phyloP scores from a whole-genome alignment of 2,113 vertebrate species.

The Pygathrix nemaeus region DNA sequence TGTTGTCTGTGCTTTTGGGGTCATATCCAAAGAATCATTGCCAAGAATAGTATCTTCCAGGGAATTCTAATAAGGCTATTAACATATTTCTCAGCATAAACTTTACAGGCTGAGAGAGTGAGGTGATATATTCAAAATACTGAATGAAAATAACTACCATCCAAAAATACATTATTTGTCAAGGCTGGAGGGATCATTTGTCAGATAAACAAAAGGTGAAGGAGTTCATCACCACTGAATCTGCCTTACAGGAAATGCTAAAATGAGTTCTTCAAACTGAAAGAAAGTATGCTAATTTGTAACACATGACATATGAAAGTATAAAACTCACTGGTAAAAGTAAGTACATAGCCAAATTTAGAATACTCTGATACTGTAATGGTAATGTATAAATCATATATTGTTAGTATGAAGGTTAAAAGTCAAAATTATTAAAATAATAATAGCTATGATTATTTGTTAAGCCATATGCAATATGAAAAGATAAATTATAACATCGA shows the following conservation, averaged over 20 bases:
- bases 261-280: not conserved
- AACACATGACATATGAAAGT: not conserved
- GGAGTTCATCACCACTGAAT: not conserved
- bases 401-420: not conserved
- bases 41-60: not conserved
- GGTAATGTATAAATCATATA: not conserved
- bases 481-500: not conserved
- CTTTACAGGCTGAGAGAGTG: not conserved
- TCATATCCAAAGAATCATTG: not conserved
- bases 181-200: not conserved
- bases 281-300: not conserved
- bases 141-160: not conserved
- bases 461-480: not conserved
- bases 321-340: not conserved
- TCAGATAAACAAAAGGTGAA: not conserved
- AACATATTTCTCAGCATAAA: not conserved
- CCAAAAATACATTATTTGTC: not conserved
- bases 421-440: not conserved
- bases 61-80: not conserved
- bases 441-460: not conserved
- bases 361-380: not conserved
- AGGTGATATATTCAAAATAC: not conserved
- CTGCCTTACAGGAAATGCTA: not conserved
- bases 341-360: not conserved
- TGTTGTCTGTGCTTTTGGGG: not conserved